These are phyloP conservation scores for Leptura quadrifasciata DNA, from an alignment of 2,888 invertebrate genomes.

Conservation along the genomic window DNA sequence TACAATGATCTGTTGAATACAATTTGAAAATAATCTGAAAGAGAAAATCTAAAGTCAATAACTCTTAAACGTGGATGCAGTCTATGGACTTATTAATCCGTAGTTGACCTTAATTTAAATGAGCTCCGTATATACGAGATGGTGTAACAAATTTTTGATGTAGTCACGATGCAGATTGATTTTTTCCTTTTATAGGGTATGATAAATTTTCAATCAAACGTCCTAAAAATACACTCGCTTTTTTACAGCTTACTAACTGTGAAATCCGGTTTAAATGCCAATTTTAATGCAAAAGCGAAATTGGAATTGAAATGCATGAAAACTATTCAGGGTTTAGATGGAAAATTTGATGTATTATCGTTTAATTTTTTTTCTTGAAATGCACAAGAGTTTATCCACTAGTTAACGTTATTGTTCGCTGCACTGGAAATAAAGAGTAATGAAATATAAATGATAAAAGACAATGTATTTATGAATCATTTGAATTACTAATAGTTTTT, in stretches of 20 bases:
- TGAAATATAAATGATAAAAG: background rate
- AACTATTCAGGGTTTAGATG: constrained; percentile 8
- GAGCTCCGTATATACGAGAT: constrained; percentile 18
- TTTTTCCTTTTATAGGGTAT: constrained; percentile 20
- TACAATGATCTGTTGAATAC: no score
- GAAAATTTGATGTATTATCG: constrained; percentile 14
- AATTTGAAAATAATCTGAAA: background rate
- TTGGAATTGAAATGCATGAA: constrained; percentile 23
- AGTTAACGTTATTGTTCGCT: background rate
- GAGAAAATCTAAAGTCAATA: background rate
- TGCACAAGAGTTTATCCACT: background rate
- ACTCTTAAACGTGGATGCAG: background rate
- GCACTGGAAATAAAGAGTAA: background rate
- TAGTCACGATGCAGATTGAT: constrained; percentile 22
- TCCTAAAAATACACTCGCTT: constrained; percentile 34
- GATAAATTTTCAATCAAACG: constrained; percentile 41
- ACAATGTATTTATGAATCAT: background rate
- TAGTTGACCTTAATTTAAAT: constrained; percentile 29
- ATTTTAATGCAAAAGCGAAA: constrained; percentile 29
- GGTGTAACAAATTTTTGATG: constrained; percentile 15
- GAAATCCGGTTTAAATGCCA: constrained; percentile 34
- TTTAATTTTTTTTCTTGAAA: background rate
- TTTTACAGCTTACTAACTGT: constrained; percentile 35
- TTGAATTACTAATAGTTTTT: background rate
- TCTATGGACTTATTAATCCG: constrained; percentile 14